These are phyloP conservation scores for Ursus arctos DNA, from an alignment of 2,113 vertebrate genomes.

Conservation along the genomic window DNA sequence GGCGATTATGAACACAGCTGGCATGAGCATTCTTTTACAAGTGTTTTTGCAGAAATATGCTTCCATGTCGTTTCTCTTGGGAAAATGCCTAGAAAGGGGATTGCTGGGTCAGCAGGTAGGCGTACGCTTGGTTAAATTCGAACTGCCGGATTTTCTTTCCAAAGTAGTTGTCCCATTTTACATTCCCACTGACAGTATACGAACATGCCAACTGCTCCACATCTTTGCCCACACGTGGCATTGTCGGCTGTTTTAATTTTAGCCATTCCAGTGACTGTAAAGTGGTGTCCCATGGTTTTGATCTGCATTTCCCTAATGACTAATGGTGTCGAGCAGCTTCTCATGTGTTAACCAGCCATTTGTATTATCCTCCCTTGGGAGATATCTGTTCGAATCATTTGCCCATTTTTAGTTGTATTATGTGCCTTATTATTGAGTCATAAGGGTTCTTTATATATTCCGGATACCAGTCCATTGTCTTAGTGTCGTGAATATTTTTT, in stretches of 20 bases:
- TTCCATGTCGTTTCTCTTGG: conserved; percentile 49
- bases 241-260: conserved; percentile 10
- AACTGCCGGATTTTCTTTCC: not conserved
- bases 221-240: not conserved
- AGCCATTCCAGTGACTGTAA: not conserved
- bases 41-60: not conserved
- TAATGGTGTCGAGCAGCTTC: not conserved
- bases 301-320: conserved; percentile 10
- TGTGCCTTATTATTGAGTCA: not conserved
- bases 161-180: not conserved
- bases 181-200: not conserved
- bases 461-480: not conserved
- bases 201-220: not conserved
- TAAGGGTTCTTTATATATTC: not conserved
- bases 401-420: not conserved
- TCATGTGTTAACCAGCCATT: not conserved
- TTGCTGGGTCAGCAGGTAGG: not conserved
- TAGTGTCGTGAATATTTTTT: not conserved
- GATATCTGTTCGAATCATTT: conserved; percentile 26
- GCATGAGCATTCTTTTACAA: not conserved
- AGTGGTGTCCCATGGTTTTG: not conserved
- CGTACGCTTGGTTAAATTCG: not conserved
- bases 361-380: not conserved
- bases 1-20: not conserved
- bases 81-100: not conserved